phyloP scores from a whole-genome alignment of 2,888 invertebrate genomes.

The Zelleria hepariella region DNA sequence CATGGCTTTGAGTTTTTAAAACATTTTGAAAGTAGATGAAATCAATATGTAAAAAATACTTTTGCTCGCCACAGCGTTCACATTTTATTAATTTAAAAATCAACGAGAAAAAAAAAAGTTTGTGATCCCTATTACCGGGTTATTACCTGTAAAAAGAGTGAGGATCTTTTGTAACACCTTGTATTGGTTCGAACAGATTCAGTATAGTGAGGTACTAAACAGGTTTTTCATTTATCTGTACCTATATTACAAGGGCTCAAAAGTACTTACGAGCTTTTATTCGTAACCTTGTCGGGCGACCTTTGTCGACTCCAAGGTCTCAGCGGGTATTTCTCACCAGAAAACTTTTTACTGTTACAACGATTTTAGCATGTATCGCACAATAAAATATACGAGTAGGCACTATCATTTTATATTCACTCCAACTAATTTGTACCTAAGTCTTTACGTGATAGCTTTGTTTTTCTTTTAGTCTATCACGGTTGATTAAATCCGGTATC shows the following conservation, averaged over 20 bases:
- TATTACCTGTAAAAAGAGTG: too few relatives aligned
- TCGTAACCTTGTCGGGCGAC: slow-evolving; percentile 1
- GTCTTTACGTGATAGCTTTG: not conserved
- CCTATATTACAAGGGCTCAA: not conserved
- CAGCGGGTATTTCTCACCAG: not conserved
- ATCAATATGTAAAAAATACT: too few relatives aligned
- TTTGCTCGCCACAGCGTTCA: too few relatives aligned
- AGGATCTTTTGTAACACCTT: too few relatives aligned
- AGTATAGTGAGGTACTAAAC: not conserved
- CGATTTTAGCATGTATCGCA: not conserved
- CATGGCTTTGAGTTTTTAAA: too few relatives aligned
- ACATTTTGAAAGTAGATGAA: too few relatives aligned
- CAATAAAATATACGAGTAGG: not conserved
- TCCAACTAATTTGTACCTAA: not conserved
- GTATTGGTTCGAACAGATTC: too few relatives aligned
- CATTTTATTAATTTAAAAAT: too few relatives aligned
- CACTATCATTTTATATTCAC: not conserved
- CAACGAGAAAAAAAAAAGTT: too few relatives aligned
- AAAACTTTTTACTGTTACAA: not conserved
- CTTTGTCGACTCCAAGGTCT: not conserved
- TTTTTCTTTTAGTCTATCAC: not conserved
- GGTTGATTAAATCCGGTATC: not conserved
- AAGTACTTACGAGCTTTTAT: not conserved
- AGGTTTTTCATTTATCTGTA: not conserved
- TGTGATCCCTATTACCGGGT: too few relatives aligned